Conservation (phyloP, 2,113 vertebrate species). For the Anser cygnoides region DNA sequence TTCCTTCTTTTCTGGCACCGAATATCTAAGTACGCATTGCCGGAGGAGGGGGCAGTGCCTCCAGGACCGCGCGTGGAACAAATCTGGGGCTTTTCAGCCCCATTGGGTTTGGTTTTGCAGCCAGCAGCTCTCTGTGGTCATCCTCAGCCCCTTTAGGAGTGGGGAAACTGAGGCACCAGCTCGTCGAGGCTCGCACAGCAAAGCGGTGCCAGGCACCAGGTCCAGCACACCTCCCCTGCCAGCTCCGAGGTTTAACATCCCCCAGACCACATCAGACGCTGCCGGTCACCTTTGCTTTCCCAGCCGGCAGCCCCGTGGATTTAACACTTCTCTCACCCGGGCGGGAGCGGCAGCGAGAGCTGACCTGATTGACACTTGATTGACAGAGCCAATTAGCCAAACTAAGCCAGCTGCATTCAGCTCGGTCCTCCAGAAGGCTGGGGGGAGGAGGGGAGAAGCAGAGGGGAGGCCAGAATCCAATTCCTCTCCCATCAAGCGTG, state of each 20-base stretch:
- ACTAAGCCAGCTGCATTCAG: constrained; percentile 58
- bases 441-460: constrained; percentile 30
- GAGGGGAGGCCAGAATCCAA: constrained; percentile 58
- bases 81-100: neutral
- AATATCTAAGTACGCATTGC: neutral
- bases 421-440: constrained; percentile 24
- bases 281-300: neutral
- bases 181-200: accelerated
- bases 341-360: neutral
- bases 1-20: neutral
- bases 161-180: neutral
- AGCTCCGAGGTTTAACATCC: neutral
- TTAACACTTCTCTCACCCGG: neutral
- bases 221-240: neutral
- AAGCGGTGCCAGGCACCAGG: accelerated
- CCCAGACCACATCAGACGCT: neutral
- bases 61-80: neutral
- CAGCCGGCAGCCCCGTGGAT: neutral
- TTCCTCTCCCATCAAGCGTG: constrained; percentile 32
- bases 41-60: neutral
- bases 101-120: neutral
- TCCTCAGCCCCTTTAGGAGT: neutral
- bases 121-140: neutral
- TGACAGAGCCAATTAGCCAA: constrained; percentile 67
- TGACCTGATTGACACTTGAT: constrained; percentile 52